Evolutionary conservation across 2,888 invertebrate species (phyloP).

Genomic region (Luperina testacea): DNA sequence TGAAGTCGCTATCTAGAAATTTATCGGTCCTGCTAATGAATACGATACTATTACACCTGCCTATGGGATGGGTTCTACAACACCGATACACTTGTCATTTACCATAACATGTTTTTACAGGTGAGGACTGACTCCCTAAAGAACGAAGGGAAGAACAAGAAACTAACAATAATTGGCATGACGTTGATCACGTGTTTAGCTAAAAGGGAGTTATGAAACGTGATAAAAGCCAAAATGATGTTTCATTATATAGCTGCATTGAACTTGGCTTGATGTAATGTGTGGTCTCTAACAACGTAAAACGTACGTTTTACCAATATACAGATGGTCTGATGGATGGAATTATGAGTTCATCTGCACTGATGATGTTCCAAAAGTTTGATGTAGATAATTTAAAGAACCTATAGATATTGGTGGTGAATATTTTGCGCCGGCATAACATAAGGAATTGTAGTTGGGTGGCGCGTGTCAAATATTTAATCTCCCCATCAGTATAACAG

Average conservation of each 20-base stretch:
- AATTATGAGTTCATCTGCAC: not conserved
- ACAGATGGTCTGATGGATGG: not conserved
- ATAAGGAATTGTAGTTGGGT: no score
- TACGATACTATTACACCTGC: constrained; percentile 62
- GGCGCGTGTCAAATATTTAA: constrained; percentile 12
- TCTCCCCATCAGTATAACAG: constrained; percentile 29
- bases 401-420: not conserved
- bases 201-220: not conserved
- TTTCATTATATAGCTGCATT: not conserved
- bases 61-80: constrained; percentile 31
- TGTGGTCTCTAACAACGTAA: not conserved
- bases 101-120: constrained; percentile 53
- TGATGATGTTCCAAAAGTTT: not conserved
- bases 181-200: not conserved
- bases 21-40: constrained; percentile 62
- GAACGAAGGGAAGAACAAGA: constrained; percentile 27
- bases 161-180: constrained; percentile 8
- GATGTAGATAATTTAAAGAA: not conserved
- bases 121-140: constrained; percentile 29
- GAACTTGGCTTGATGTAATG: not conserved
- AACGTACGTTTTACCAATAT: not conserved
- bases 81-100: constrained; percentile 46
- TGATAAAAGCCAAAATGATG: not conserved
- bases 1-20: constrained; percentile 50
- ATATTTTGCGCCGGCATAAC: not conserved